Evolutionary conservation across 2,113 vertebrate genomes (phyloP), one percentile per base, ranked within the genome.

Genomic region (Marmota monax): DNA sequence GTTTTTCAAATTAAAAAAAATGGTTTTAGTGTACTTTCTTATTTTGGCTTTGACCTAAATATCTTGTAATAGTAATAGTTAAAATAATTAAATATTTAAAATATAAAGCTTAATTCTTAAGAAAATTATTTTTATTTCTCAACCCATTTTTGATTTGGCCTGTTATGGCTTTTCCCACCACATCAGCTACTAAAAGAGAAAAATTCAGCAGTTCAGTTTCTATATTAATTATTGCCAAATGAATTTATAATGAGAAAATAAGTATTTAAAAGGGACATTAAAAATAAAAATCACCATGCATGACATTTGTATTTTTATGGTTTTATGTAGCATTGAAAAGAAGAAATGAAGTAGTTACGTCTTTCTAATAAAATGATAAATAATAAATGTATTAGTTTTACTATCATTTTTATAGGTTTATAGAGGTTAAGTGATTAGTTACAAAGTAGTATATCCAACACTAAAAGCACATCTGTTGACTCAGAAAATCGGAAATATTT

Each of bases 171-270:
- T 63, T 93, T 70, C 12, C 29, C 61, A 58, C 48, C 67, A 96
- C 87, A 65, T 84, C 70, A 93, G 27, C 73, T 90, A 84, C 48
- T 82, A 95, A 65, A 4, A 88, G 34, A 51, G 29, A 93, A 73
- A 93, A 83, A 45, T 80, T 96, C 39, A 95, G 78, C 25, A 84
- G 14, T 74, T 92, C 25, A 69, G 10, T 96, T 79, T 22, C 80
- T 84, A 16, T 10, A 70, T 14, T 92, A 67, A 45, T 86, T 91
- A n/a, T 37, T 74, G 27, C 22, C 84, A 76, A 69, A 11, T 88
- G 58, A 92, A 51, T 96, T 94, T 92, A 92, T 94, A 56, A 90
- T 93, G 42, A 90, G 56, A 95, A 92, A 90, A 87, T 42, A 78
- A 93, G 56, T 92, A n/a, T 84, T 51, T 86, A 90, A 96, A 77